These are phyloP conservation scores for Anthopleura xanthogrammica DNA, from an alignment of 92 coral and sea anemone genomes.

Conservation along the genomic window DNA sequence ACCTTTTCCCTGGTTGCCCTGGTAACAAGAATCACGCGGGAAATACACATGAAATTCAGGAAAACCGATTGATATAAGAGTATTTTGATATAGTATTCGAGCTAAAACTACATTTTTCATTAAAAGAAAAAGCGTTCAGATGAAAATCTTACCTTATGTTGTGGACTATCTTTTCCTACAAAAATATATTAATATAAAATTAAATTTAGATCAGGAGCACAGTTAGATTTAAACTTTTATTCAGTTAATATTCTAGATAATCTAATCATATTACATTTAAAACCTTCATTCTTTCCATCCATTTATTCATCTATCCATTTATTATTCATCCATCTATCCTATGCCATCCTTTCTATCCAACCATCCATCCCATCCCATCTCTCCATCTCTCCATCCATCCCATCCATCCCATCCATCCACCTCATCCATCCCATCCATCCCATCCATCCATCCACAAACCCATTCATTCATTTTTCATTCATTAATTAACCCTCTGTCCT, in stretches of 20 bases:
- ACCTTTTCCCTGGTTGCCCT: conserved; percentile 24
- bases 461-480: background rate
- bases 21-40: background rate
- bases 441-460: background rate
- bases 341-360: too few relatives aligned
- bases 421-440: background rate
- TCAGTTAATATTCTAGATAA: too few relatives aligned
- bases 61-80: background rate
- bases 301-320: background rate
- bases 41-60: background rate
- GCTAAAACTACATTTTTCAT: background rate
- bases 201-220: too few relatives aligned
- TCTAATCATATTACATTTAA: background rate
- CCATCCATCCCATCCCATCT: too few relatives aligned
- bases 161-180: conserved; percentile 39
- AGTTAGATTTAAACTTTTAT: too few relatives aligned
- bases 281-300: background rate
- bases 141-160: conserved; percentile 4
- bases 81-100: background rate
- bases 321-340: background rate
- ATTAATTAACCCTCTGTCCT: background rate
- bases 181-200: background rate
- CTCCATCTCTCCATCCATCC: background rate
- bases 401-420: background rate
- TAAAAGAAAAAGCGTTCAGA: background rate